phyloP scores from a whole-genome alignment of 2,888 invertebrate genomes.

The Neoitamus cyanurus region DNA sequence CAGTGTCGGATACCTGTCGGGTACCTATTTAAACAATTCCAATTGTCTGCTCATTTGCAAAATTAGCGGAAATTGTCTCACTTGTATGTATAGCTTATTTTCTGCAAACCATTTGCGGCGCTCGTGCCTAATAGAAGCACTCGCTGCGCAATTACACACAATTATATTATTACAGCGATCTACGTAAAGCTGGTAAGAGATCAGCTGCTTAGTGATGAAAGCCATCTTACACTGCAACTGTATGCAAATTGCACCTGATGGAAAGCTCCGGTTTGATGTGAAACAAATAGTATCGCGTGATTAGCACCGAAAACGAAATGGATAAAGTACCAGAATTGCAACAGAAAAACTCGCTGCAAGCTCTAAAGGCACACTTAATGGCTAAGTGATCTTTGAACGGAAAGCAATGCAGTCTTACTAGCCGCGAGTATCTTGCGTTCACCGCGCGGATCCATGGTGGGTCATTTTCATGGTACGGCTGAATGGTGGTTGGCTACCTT shows the following conservation, averaged over 20 bases:
- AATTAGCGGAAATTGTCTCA: neutral
- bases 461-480: neutral
- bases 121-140: neutral
- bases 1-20: neutral
- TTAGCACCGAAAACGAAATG: constrained; percentile 16
- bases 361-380: neutral
- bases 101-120: neutral
- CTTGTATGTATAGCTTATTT: neutral
- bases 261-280: neutral
- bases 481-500: neutral
- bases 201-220: neutral
- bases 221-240: neutral
- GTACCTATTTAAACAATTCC: neutral
- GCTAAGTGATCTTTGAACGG: constrained; percentile 17
- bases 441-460: neutral
- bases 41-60: neutral
- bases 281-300: neutral
- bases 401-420: constrained; percentile 7
- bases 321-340: neutral
- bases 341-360: neutral
- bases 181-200: neutral
- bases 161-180: neutral
- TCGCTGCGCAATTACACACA: neutral
- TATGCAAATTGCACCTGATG: constrained; percentile 16
- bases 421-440: constrained; percentile 4